Evolutionary conservation across 1,140 invertebrate genomes (phyloP).

Genomic region (Pemphigus obesinymphae): DNA sequence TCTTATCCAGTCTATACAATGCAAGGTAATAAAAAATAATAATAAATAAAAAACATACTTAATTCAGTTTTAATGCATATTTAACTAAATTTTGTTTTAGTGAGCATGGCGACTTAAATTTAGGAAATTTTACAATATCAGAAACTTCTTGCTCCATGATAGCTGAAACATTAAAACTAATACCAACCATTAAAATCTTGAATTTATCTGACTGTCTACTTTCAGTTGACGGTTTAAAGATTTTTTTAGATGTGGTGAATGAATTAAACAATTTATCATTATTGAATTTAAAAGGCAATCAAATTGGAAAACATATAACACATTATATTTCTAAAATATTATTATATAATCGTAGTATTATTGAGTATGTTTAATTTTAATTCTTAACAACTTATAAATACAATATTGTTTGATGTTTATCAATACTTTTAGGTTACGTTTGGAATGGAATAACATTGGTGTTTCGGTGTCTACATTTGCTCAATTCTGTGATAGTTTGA

Average conservation of each 20-base stretch:
- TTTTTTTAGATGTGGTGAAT: background rate
- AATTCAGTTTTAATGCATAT: background rate
- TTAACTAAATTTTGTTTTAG: background rate
- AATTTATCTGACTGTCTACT: conserved; percentile 22
- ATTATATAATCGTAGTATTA: background rate
- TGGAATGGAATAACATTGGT: conserved; percentile 28
- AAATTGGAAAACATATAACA: background rate
- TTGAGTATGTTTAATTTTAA: background rate
- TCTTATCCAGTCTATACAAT: background rate
- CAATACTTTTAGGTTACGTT: background rate
- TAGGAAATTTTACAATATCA: background rate
- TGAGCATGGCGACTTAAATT: background rate
- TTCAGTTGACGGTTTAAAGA: background rate
- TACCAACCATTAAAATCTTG: background rate
- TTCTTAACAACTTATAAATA: background rate
- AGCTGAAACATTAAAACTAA: background rate
- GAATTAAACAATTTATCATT: background rate
- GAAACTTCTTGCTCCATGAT: background rate
- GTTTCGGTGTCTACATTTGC: conserved; percentile 1
- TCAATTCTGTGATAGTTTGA: conserved; percentile 4
- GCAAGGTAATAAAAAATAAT: background rate
- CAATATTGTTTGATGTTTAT: background rate
- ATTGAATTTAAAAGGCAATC: conserved; percentile 24
- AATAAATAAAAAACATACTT: background rate
- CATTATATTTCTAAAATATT: conserved; percentile 3